A percentile compares a stretch with the other conserved stretches of the same genome.
phyloP scores from a whole-genome alignment of 2,797 vertebrate species.

The Clarias platycephalus region DNA sequence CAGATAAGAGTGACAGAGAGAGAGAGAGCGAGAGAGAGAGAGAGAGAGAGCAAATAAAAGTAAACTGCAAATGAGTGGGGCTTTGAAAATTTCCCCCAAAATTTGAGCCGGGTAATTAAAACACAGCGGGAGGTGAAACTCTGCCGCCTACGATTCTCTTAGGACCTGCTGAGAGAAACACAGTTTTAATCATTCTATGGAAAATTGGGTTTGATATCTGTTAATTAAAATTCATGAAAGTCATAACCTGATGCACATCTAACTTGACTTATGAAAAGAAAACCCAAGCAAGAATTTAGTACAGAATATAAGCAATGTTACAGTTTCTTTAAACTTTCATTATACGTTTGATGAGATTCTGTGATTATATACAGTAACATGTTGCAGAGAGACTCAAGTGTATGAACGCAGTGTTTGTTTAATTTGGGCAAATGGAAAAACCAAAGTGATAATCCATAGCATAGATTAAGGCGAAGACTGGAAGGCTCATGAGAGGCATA shows the following conservation, averaged over 20 bases:
- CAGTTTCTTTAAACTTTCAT: neutral
- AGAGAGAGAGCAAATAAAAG: neutral
- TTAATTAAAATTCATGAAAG: slow-evolving; percentile 54
- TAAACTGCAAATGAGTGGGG: neutral
- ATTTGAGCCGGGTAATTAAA: slow-evolving; percentile 41
- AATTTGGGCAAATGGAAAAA: neutral
- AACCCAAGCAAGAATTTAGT: slow-evolving; percentile 22
- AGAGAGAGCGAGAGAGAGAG: neutral
- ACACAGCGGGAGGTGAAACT: slow-evolving; percentile 30
- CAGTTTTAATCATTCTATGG: slow-evolving; percentile 33
- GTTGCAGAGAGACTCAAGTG: neutral
- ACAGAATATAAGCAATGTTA: slow-evolving; percentile 42
- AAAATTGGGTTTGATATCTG: slow-evolving; percentile 35
- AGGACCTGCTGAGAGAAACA: slow-evolving; percentile 13
- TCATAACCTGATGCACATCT: slow-evolving; percentile 42
- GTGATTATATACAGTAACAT: neutral
- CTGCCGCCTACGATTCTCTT: slow-evolving; percentile 14
- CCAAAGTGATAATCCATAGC: neutral
- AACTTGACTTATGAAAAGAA: slow-evolving; percentile 28
- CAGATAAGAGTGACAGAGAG: neutral
- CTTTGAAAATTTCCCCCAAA: slow-evolving; percentile 9
- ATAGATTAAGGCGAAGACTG: neutral
- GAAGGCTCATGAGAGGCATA: too few relatives aligned
- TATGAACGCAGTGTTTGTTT: neutral
- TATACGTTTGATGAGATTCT: neutral